phyloP scores from a whole-genome alignment of 2,797 vertebrate genomes.

The Melanogrammus aeglefinus region DNA sequence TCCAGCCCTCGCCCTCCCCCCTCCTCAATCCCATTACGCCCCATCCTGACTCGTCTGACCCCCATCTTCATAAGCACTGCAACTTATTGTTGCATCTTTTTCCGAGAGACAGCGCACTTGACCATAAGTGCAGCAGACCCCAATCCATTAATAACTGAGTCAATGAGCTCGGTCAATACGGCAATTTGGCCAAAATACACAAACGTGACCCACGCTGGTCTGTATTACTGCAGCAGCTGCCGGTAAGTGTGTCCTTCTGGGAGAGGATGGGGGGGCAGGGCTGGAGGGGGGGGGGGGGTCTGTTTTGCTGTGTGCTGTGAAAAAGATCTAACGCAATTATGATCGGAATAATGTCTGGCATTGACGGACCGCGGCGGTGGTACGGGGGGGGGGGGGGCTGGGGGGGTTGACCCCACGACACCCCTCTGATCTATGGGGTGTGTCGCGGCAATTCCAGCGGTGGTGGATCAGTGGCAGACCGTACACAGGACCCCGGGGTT shows the following conservation, averaged over 20 bases:
- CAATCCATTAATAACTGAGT: slow-evolving; percentile 62
- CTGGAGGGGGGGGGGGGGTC: slow-evolving; percentile 17
- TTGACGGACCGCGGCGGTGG: slow-evolving; percentile 46
- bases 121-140: slow-evolving; percentile 46
- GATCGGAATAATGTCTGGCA: slow-evolving; percentile 63
- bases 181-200: slow-evolving; percentile 54
- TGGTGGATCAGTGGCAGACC: slow-evolving; percentile 30
- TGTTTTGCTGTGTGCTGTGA: slow-evolving; percentile 42
- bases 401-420: slow-evolving; percentile 60
- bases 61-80: not conserved
- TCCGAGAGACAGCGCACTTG: slow-evolving; percentile 21
- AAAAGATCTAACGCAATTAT: slow-evolving; percentile 62
- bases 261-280: no score
- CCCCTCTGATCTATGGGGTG: slow-evolving; percentile 72
- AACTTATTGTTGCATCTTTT: not conserved
- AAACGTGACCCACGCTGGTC: slow-evolving; percentile 49
- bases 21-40: not conserved
- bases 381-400: slow-evolving; percentile 54
- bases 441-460: slow-evolving; percentile 13
- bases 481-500: slow-evolving; percentile 48
- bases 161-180: slow-evolving; percentile 57
- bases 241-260: slow-evolving; percentile 48
- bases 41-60: not conserved
- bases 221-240: slow-evolving; percentile 46
- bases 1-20: no score